phyloP scores from a whole-genome alignment of 1,140 invertebrate genomes.

The Drepana arcuata region DNA sequence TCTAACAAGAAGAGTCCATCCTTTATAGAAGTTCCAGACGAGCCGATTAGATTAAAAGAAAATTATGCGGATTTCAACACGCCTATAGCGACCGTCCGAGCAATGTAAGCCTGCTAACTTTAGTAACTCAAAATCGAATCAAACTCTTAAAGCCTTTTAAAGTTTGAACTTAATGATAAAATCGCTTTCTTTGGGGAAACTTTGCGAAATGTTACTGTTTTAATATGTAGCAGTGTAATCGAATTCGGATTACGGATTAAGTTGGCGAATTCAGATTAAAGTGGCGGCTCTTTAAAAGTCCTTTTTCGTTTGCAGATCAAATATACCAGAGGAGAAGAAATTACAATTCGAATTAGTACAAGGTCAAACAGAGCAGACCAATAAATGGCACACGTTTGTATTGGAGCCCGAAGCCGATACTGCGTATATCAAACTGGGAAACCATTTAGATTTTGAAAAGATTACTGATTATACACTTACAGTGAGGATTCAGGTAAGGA shows the following conservation, averaged over 20 bases:
- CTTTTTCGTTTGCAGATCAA: constrained; percentile 74
- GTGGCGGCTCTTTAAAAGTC: background rate
- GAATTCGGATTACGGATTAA: no score
- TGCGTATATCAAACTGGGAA: constrained; percentile 81
- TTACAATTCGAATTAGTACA: constrained; percentile 85
- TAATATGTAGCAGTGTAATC: no score
- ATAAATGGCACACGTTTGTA: constrained; percentile 84
- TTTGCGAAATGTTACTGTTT: no score
- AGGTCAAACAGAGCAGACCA: constrained; percentile 87
- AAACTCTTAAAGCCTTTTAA: constrained; percentile 4
- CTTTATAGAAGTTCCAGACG: constrained; percentile 74
- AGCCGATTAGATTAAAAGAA: constrained; percentile 80
- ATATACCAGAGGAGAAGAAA: constrained; percentile 79
- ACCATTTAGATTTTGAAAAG: constrained; percentile 86
- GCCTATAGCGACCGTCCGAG: constrained; percentile 79
- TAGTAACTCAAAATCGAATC: constrained; percentile 3
- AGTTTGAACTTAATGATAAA: constrained; percentile 3
- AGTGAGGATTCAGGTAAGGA: constrained; percentile 77
- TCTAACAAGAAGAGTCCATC: constrained; percentile 89
- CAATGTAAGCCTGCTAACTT: constrained; percentile 73
- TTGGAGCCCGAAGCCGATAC: constrained; percentile 79
- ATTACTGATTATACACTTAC: constrained; percentile 87
- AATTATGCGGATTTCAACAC: constrained; percentile 79
- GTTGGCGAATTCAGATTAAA: no score
- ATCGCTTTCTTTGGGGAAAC: no score